Percentiles rank a stretch among this genome's conserved stretches.
Evolutionary conservation across 2,113 vertebrate genomes (phyloP).

Genomic region (Chauna torquata): DNA sequence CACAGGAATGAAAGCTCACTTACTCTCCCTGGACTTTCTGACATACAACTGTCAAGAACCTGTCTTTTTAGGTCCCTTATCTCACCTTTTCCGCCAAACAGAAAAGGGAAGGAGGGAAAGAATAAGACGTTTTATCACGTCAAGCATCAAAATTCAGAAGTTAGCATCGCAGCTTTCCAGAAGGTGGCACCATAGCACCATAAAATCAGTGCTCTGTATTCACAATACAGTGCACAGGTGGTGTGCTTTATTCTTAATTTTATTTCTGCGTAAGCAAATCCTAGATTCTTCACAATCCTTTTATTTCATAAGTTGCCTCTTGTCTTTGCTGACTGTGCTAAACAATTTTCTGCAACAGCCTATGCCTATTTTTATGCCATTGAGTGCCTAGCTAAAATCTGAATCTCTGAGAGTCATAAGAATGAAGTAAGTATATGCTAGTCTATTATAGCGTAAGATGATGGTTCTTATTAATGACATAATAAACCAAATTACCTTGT

Average conservation of each 20-base stretch:
- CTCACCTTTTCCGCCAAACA: background rate
- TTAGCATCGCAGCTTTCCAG: background rate
- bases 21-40: background rate
- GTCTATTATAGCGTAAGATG: background rate
- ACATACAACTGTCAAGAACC: background rate
- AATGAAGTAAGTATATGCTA: background rate
- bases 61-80: background rate
- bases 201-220: rapidly evolving
- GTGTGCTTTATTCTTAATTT: rapidly evolving
- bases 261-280: background rate
- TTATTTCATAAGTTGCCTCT: background rate
- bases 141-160: background rate
- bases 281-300: background rate
- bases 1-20: background rate
- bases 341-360: background rate
- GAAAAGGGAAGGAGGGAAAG: background rate
- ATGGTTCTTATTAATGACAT: background rate
- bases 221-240: background rate
- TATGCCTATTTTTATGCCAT: background rate
- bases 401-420: background rate
- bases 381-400: background rate
- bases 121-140: background rate
- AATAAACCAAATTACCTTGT: background rate
- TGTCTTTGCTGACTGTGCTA: background rate
- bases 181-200: background rate